A percentile compares a stretch with the other conserved stretches of the same genome.
These are phyloP conservation scores for Chrysina gloriosa DNA, from an alignment of 2,888 invertebrate genomes.

Conservation along the genomic window DNA sequence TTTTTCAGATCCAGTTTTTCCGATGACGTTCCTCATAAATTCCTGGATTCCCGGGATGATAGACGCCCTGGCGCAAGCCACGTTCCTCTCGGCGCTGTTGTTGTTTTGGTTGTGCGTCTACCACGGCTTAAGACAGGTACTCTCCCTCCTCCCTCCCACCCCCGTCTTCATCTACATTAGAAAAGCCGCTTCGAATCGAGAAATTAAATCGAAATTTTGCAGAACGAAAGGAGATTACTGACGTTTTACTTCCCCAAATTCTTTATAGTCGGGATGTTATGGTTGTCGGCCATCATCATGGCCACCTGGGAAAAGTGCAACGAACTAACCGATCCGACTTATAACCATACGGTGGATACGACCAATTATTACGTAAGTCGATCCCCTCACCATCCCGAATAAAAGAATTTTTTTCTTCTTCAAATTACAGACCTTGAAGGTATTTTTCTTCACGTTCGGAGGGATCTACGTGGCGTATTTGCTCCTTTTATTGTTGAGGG, in stretches of 20 bases:
- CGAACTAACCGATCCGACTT: slow-evolving; percentile 90
- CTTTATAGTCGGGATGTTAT: slow-evolving; percentile 85
- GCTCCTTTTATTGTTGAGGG: slow-evolving; percentile 83
- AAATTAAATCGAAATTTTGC: too few species aligned
- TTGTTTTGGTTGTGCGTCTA: slow-evolving; percentile 96
- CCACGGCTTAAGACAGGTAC: slow-evolving; percentile 93
- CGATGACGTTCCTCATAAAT: slow-evolving; percentile 87
- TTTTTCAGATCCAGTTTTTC: slow-evolving; percentile 91
- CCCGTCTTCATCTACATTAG: too few species aligned
- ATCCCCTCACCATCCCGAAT: too few species aligned
- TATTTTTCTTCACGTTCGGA: slow-evolving; percentile 89
- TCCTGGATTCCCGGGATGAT: slow-evolving; percentile 93
- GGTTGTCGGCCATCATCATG: slow-evolving; percentile 86
- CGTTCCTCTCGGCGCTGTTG: slow-evolving; percentile 87
- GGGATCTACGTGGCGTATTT: slow-evolving; percentile 89
- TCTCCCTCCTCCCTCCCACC: too few species aligned
- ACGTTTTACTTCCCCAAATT: slow-evolving; percentile 94
- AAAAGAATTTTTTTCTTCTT: too few species aligned
- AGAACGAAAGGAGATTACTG: slow-evolving; percentile 88
- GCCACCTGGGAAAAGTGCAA: slow-evolving; percentile 92
- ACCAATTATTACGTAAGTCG: slow-evolving; percentile 85
- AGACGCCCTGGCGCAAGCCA: slow-evolving; percentile 90
- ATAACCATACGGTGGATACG: slow-evolving; percentile 87
- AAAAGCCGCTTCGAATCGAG: too few species aligned
- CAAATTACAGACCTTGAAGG: slow-evolving; percentile 83